phyloP scores from a whole-genome alignment of 2,888 invertebrate genomes.

The Apamea monoglypha region DNA sequence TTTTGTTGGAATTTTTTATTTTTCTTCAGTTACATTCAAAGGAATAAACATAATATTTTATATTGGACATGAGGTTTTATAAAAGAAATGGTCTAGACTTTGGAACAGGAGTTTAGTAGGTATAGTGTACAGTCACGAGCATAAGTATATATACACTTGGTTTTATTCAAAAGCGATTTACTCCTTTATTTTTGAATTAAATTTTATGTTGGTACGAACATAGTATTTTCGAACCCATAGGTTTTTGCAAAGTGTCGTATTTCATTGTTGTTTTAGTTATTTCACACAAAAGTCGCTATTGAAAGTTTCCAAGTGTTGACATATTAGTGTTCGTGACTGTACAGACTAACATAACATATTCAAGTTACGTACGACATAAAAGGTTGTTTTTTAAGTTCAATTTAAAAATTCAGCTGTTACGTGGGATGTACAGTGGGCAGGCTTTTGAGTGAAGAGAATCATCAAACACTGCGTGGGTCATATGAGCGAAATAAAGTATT shows the following conservation, averaged over 20 bases:
- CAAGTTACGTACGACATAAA: background rate
- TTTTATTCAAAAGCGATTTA: too few species aligned
- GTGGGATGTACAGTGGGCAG: background rate
- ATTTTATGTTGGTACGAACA: too few species aligned
- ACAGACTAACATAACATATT: background rate
- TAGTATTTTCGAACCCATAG: too few species aligned
- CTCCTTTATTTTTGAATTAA: too few species aligned
- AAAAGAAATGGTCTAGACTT: conserved; percentile 7
- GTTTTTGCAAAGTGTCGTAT: too few species aligned
- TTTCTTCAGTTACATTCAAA: conserved; percentile 41
- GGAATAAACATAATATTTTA: conserved; percentile 29
- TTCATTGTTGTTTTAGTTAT: too few species aligned
- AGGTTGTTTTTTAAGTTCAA: background rate
- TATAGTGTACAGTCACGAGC: too few species aligned
- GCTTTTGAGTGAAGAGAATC: background rate
- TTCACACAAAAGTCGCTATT: too few species aligned
- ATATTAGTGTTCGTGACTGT: too few species aligned
- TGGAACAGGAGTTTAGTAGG: background rate
- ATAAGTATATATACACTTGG: too few species aligned
- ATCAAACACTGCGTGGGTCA: background rate
- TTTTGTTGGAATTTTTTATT: conserved; percentile 45
- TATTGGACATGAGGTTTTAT: background rate
- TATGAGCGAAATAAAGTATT: background rate
- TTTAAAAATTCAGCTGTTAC: background rate
- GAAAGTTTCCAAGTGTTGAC: too few species aligned